Percentiles rank a stretch among this genome's conserved stretches.
Evolutionary conservation across 2,797 vertebrate genomes (phyloP).

Genomic region (Myiothlypis chrysogaster): DNA sequence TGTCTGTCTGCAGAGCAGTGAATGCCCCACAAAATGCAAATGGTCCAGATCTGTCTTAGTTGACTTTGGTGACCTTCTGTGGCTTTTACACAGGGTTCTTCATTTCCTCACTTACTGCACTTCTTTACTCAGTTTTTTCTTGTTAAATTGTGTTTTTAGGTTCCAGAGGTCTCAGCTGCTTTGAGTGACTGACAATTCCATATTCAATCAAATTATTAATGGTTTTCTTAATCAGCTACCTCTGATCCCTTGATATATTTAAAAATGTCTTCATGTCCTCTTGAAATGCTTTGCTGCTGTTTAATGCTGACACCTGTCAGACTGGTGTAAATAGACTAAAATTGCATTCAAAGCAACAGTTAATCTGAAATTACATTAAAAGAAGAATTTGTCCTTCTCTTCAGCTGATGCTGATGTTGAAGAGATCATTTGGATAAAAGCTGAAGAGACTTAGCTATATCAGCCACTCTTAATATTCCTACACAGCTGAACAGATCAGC

Average conservation of each 20-base stretch:
- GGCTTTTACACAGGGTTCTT: neutral
- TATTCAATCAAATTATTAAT: neutral
- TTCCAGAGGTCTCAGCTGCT: neutral
- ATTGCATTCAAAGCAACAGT: neutral
- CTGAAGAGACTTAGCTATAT: constrained; percentile 38
- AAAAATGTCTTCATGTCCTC: neutral
- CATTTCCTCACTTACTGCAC: neutral
- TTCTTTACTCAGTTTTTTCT: neutral
- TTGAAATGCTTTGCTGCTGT: neutral
- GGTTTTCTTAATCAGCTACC: neutral
- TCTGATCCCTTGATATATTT: neutral
- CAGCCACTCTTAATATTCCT: constrained; percentile 2
- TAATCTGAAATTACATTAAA: constrained; percentile 19
- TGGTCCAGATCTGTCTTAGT: neutral
- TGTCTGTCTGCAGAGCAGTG: neutral
- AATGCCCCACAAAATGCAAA: neutral
- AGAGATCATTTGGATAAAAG: constrained; percentile 14
- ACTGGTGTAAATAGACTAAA: neutral
- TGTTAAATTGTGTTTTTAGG: neutral
- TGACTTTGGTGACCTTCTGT: neutral
- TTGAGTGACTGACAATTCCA: neutral
- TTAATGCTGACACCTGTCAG: neutral
- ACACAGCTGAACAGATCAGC: neutral
- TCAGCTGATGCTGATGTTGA: neutral
- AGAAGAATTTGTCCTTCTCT: neutral